Evolutionary conservation across 2,888 invertebrate species (phyloP), one percentile per base, ranked within the genome.

Genomic region (Sepioteuthis lessoniana): DNA sequence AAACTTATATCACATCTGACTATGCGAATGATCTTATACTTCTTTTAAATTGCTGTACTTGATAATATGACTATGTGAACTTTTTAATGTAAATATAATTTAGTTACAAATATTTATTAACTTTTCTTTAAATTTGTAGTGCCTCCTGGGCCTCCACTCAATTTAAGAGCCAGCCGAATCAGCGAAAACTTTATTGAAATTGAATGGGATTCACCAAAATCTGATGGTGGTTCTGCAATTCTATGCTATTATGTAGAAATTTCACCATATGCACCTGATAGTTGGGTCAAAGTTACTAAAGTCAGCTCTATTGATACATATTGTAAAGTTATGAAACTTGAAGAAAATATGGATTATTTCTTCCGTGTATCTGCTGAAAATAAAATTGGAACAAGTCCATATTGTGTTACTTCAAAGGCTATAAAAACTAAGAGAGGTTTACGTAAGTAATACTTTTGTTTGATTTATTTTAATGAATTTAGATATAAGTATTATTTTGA

Each of bases 291-390:
- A 50, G 94, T 94, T 38, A 94, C 92, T 37, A 94, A 94, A 37
- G 94, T 94, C 46, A 94, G 94, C 46, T 93, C 94, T 38, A 94
- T 94, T 76, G 95, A 95, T 93, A 94, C 94, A 35, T 91, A 55
- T n/a, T 95, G 94, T 95, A 95, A 95, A 21, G 95, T 96, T 38
- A 93, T 90, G 16, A 94, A 94, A 0, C 95, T 97, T 91, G 95
- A 95, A 93, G 96, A 96, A 19, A 96, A 96, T 76, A 95, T 95
- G 37, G 96, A 98, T 96, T 99, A 99, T 96, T 98, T 98, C 97
- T 98, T 99, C 98, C 98, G 98, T 95, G 98, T 99, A 37, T 98
- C 98, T 96, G 98, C 99, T 0, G 98, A 98, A 95, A 99, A 99
- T 97, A 98, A 98, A 28, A 98, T 98, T 94, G 99, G 99, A 8